Percentiles rank a stretch among this genome's conserved stretches.
These are phyloP conservation scores for Apis florea DNA, from an alignment of 1,140 invertebrate species.

Conservation along the genomic window DNA sequence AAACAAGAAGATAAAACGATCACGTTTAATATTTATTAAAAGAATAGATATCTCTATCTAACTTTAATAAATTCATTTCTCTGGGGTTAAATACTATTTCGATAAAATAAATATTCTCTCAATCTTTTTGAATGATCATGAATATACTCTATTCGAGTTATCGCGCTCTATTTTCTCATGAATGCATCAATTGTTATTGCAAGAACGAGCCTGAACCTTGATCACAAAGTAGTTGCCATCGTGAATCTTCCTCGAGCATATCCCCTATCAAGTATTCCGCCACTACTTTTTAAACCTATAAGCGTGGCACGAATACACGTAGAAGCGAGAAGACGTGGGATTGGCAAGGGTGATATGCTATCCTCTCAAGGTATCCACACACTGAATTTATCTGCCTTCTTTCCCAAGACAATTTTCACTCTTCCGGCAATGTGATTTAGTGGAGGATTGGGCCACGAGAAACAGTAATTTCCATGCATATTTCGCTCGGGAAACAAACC, in stretches of 20 bases:
- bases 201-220: conserved; percentile 11
- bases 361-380: conserved; percentile 51
- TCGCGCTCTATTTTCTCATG: background rate
- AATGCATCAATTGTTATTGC: background rate
- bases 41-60: no score
- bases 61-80: no score
- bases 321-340: conserved; percentile 1
- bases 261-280: conserved; percentile 43
- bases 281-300: background rate
- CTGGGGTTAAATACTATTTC: background rate
- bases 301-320: background rate
- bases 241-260: conserved; percentile 38
- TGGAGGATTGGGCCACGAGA: conserved; percentile 43
- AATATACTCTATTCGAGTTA: background rate
- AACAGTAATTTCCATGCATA: conserved; percentile 56
- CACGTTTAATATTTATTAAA: no score
- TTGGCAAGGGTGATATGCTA: conserved; percentile 50
- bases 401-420: conserved; percentile 67
- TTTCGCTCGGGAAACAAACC: conserved; percentile 40
- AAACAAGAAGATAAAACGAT: no score
- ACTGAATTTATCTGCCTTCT: conserved; percentile 52
- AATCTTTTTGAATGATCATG: background rate
- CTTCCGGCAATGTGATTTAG: conserved; percentile 63
- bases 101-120: background rate
- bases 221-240: conserved; percentile 13